Conservation (phyloP, 35 echinoderm and acorn worm genomes). For the Nesometra sesokonis region DNA sequence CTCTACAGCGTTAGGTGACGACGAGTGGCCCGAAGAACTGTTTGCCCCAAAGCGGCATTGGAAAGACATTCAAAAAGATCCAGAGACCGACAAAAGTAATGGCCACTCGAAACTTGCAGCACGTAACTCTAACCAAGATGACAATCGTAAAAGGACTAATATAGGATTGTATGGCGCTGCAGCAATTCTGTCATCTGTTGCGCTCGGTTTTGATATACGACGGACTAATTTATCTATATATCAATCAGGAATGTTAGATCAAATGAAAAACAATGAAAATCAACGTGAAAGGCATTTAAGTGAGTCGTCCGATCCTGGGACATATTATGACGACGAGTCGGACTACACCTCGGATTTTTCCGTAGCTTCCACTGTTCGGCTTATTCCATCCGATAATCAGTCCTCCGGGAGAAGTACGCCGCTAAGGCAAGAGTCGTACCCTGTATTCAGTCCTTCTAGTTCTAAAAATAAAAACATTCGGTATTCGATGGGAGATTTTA, state of each 20-base stretch:
- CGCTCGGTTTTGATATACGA: slow-evolving; percentile 79
- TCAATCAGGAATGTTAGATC: slow-evolving; percentile 67
- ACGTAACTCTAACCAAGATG: background rate
- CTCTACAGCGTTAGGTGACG: background rate
- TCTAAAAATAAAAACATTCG: background rate
- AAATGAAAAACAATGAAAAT: slow-evolving; percentile 32
- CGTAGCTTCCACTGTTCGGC: slow-evolving; percentile 22
- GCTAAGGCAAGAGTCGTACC: slow-evolving; percentile 26
- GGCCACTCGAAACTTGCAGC: background rate
- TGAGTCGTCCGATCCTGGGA: slow-evolving; percentile 23
- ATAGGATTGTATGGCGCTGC: slow-evolving; percentile 69
- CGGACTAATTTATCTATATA: slow-evolving; percentile 51
- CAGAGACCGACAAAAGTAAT: background rate
- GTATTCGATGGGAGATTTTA: slow-evolving; percentile 23
- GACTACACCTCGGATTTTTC: slow-evolving; percentile 18
- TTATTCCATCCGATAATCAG: background rate
- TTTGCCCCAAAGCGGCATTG: background rate
- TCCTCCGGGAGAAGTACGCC: slow-evolving; percentile 5
- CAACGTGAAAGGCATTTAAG: slow-evolving; percentile 22
- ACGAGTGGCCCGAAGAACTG: slow-evolving; percentile 7
- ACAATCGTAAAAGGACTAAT: slow-evolving; percentile 45
- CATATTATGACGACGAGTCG: slow-evolving; percentile 1
- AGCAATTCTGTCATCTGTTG: slow-evolving; percentile 82
- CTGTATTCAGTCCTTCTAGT: background rate
- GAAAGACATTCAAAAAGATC: slow-evolving; percentile 3